These are phyloP conservation scores for Hymenopus coronatus DNA, from an alignment of 2,888 invertebrate species.

Conservation along the genomic window DNA sequence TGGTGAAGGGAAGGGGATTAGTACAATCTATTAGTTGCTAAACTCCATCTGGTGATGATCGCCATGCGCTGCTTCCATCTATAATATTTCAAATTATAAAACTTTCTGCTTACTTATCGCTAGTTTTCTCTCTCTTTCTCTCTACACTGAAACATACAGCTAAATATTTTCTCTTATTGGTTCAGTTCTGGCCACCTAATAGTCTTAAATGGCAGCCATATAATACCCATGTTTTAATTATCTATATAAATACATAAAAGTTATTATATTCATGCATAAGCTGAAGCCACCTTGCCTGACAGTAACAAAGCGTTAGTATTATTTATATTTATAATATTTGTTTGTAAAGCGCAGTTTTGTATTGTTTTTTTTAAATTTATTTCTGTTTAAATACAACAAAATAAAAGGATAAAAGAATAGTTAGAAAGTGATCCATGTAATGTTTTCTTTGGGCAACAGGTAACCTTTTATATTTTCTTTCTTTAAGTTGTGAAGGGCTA, in stretches of 20 bases:
- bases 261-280: background rate
- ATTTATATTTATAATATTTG: background rate
- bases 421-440: background rate
- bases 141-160: background rate
- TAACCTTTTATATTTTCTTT: background rate
- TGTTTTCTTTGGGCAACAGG: background rate
- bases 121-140: background rate
- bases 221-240: background rate
- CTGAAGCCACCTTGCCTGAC: background rate
- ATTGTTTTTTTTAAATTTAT: background rate
- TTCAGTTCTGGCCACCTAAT: background rate
- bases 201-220: background rate
- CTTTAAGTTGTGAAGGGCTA: slow-evolving; percentile 7
- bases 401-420: background rate
- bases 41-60: slow-evolving; percentile 31
- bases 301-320: background rate
- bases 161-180: background rate
- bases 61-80: slow-evolving; percentile 20
- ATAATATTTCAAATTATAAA: background rate
- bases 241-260: background rate
- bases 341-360: background rate
- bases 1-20: background rate
- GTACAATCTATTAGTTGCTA: slow-evolving; percentile 5
- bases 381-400: background rate
- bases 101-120: background rate